Conservation (phyloP, 2,113 vertebrate genomes). For the Seriola rivoliana region DNA sequence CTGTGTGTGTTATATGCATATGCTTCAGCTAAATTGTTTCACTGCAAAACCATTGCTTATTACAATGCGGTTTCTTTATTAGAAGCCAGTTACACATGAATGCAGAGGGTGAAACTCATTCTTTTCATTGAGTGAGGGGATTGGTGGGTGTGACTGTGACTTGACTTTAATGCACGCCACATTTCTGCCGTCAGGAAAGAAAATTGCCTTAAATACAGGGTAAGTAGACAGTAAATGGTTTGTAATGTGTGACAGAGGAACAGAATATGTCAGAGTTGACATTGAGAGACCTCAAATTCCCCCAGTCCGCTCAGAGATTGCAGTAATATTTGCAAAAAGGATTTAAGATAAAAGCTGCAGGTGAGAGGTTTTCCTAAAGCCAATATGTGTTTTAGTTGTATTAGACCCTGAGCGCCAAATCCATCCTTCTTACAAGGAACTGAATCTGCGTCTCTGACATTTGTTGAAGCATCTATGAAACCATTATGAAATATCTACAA, state of each 20-base stretch:
- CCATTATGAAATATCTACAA: slow-evolving; percentile 37
- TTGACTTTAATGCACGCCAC: slow-evolving; percentile 78
- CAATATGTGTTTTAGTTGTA: slow-evolving; percentile 58
- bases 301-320: slow-evolving; percentile 67
- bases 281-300: slow-evolving; percentile 72
- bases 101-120: slow-evolving; percentile 35
- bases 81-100: slow-evolving; percentile 29
- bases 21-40: not conserved
- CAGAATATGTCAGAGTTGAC: slow-evolving; percentile 76
- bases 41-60: not conserved
- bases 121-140: slow-evolving; percentile 63
- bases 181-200: slow-evolving; percentile 64
- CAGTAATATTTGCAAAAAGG: slow-evolving; percentile 78
- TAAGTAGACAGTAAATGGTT: slow-evolving; percentile 81
- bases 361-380: slow-evolving; percentile 67
- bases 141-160: slow-evolving; percentile 63
- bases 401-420: slow-evolving; percentile 44
- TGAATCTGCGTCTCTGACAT: slow-evolving; percentile 35
- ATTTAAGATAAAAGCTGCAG: slow-evolving; percentile 75
- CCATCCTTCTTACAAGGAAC: slow-evolving; percentile 37
- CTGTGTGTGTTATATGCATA: not conserved
- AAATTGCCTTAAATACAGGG: slow-evolving; percentile 84
- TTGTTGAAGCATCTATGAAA: slow-evolving; percentile 55
- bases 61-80: slow-evolving; percentile 12
- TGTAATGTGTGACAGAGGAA: slow-evolving; percentile 75